phyloP scores from a whole-genome alignment of 2,888 invertebrate genomes.

The Villa cingulata region DNA sequence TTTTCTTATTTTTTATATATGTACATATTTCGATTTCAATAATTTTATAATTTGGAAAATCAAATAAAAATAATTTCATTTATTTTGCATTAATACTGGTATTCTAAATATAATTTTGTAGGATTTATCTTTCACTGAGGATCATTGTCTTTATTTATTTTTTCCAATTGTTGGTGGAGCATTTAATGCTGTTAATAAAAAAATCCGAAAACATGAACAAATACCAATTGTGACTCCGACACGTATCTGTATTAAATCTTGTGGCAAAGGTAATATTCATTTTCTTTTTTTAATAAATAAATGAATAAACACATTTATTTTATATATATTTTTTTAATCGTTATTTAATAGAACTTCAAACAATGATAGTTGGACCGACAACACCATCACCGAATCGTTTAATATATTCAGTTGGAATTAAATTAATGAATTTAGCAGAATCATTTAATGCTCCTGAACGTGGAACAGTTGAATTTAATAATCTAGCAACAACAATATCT shows the following conservation, averaged over 20 bases:
- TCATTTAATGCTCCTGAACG: slow-evolving; percentile 60
- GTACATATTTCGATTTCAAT: neutral
- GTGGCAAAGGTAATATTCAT: slow-evolving; percentile 48
- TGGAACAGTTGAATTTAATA: slow-evolving; percentile 59
- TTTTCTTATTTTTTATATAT: neutral
- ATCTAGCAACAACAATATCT: slow-evolving; percentile 51
- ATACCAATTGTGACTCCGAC: slow-evolving; percentile 59
- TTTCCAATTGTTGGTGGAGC: slow-evolving; percentile 73
- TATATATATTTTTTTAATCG: neutral
- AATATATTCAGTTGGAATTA: slow-evolving; percentile 57
- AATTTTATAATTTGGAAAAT: too few relatives aligned
- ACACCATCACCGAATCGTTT: slow-evolving; percentile 51
- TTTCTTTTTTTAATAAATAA: neutral
- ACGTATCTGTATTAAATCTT: slow-evolving; percentile 70
- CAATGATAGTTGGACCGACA: slow-evolving; percentile 36
- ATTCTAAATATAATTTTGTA: slow-evolving; percentile 24
- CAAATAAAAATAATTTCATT: too few relatives aligned
- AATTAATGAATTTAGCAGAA: slow-evolving; percentile 61
- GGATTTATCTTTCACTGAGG: slow-evolving; percentile 72
- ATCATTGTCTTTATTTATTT: slow-evolving; percentile 72
- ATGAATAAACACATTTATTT: neutral
- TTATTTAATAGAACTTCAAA: slow-evolving; percentile 23
- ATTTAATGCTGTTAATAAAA: slow-evolving; percentile 71
- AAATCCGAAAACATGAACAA: slow-evolving; percentile 64
- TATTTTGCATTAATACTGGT: neutral